Evolutionary conservation across 2,888 invertebrate genomes (phyloP), one percentile per base, ranked within the genome.

Genomic region (Dioctria linearis): DNA sequence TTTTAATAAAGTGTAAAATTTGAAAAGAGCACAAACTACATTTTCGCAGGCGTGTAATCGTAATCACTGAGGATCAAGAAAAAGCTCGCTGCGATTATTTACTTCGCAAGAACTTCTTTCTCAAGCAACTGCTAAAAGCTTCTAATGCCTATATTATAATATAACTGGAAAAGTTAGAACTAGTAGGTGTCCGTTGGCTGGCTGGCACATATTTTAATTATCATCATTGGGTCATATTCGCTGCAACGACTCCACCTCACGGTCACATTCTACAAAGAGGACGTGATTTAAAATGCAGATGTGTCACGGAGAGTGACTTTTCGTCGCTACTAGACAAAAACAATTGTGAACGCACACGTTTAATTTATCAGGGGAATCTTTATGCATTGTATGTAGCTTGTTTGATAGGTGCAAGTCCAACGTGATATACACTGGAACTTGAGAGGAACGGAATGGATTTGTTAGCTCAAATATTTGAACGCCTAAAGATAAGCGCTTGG

Each of bases 401-500:
- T 39, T 71, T 49, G 71, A 54, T 39, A 71, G 51, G 54, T 51
- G 54, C 5, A 51, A 71, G 67, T 54, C 54, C 71, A 71, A 71
- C 71, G 71, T 71, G 71, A 51, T 71, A 54, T 71, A 39, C 46
- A 25, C 49, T 67, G 46, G 13, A 67, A 43, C 40, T 49, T 51
- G 71, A 71, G 54, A 4, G 8, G 54, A 8, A 46, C 9, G 25
- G 37, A 51, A 37, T 13, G 39, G 69, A 51, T 25, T 13, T 37
- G 73, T 8, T 43, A 51, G 13, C 57, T 73, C 37, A 73, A 73
- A 73, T 73, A 73, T 73, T 57, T 73, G 73, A 57, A 73, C 73
- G 59, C 59, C 11, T 40, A 25, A 25, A 73, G 73, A 73, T 73
- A 73, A 73, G 59, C 59, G 4, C 61, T 11, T 13, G 59, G 59